Evolutionary conservation across 2,113 vertebrate genomes (phyloP).

Genomic region (Campylorhamphus procurvoides): DNA sequence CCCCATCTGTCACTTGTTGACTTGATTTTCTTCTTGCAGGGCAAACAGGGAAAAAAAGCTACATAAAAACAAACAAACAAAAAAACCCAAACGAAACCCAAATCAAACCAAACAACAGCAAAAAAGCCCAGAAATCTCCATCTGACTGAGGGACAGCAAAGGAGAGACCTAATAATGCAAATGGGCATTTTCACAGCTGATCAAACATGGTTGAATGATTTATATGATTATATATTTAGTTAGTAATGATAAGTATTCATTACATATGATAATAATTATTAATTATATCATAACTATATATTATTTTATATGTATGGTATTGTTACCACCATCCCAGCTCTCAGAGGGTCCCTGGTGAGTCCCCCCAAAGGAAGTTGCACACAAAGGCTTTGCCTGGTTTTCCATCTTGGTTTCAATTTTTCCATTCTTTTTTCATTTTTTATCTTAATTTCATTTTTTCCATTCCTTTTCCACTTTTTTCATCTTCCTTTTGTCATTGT

Average conservation of each 20-base stretch:
- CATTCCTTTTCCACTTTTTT: background rate
- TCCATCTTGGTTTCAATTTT: background rate
- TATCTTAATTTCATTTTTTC: background rate
- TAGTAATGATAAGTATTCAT: background rate
- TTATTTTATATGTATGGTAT: background rate
- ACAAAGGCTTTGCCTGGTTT: fast-evolving
- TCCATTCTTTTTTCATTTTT: background rate
- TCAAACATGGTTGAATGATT: background rate
- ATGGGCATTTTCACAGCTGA: background rate
- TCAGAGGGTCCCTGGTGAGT: background rate
- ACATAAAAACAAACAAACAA: too few relatives aligned
- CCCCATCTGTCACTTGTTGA: background rate
- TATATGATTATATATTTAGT: background rate
- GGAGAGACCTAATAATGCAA: background rate
- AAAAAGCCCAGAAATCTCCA: background rate
- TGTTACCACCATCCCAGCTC: background rate
- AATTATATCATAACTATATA: background rate
- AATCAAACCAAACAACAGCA: background rate
- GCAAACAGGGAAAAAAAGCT: background rate
- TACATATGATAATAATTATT: background rate
- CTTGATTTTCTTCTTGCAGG: background rate
- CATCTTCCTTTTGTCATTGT: background rate
- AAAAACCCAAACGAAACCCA: background rate
- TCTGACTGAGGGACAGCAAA: background rate
- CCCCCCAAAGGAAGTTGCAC: background rate